A percentile compares a stretch with the other conserved stretches of the same genome.
These are phyloP conservation scores for Galaxea fascicularis DNA, from an alignment of 92 coral and sea anemone genomes.

Conservation along the genomic window DNA sequence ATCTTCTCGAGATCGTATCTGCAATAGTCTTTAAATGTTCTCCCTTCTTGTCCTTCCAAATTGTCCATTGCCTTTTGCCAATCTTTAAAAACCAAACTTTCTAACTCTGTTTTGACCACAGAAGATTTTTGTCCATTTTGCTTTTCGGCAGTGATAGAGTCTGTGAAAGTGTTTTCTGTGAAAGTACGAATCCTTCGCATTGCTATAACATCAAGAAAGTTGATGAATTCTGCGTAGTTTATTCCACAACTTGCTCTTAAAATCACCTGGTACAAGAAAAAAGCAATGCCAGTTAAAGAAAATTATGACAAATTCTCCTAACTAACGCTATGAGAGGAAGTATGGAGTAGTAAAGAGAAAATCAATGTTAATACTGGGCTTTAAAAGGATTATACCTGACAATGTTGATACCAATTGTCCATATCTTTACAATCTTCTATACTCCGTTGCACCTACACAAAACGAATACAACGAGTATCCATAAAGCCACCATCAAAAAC, in stretches of 20 bases:
- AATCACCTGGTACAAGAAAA: conserved; percentile 64
- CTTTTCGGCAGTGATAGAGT: neutral
- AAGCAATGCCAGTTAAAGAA: neutral
- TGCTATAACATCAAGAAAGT: conserved; percentile 74
- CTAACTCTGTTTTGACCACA: neutral
- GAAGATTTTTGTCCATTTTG: neutral
- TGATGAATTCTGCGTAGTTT: conserved; percentile 77
- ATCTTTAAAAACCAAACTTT: conserved; percentile 50
- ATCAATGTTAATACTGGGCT: neutral
- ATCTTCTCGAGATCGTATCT: conserved; percentile 68
- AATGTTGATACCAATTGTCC: conserved; percentile 90
- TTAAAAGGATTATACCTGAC: conserved; percentile 73
- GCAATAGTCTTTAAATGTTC: conserved; percentile 60
- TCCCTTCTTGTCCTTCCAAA: conserved; percentile 18
- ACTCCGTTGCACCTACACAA: conserved; percentile 79
- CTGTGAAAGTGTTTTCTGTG: neutral
- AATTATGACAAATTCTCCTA: neutral
- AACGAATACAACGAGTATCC: neutral
- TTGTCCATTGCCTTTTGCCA: conserved; percentile 58
- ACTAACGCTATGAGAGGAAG: too few relatives aligned
- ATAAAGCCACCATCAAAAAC: too few relatives aligned
- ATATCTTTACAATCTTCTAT: conserved; percentile 92
- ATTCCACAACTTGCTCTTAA: conserved; percentile 92
- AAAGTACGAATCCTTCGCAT: conserved; percentile 56
- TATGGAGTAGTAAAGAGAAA: too few relatives aligned